These are phyloP conservation scores for Etheostoma spectabile DNA, from an alignment of 2,113 vertebrate genomes.

Conservation along the genomic window DNA sequence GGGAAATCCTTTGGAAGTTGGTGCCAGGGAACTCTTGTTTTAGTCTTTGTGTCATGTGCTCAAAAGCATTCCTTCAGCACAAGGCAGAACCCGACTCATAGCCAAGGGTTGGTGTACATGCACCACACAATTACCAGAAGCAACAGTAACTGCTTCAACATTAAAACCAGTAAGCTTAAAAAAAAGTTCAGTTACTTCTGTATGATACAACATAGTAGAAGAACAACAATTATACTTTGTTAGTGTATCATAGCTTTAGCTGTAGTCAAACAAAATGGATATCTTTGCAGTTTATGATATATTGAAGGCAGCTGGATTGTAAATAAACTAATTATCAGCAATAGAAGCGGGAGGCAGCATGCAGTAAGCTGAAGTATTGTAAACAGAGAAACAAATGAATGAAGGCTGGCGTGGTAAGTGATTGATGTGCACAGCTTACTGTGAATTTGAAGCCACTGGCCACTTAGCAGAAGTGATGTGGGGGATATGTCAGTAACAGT, in stretches of 20 bases:
- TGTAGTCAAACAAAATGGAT: background rate
- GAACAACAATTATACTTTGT: too few species aligned
- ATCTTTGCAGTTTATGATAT: background rate
- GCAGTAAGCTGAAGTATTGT: background rate
- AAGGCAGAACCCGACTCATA: constrained; percentile 22
- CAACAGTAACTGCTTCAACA: constrained; percentile 23
- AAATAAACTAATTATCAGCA: background rate
- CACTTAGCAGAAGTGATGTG: background rate
- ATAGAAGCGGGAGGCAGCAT: background rate
- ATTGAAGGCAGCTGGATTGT: background rate
- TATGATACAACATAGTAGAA: too few species aligned
- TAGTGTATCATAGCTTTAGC: background rate
- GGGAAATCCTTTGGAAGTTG: constrained; percentile 11
- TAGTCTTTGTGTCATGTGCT: constrained; percentile 8
- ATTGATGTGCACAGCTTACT: background rate
- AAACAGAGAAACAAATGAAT: background rate
- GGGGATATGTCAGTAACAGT: background rate
- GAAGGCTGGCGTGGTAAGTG: background rate
- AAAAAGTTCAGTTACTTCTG: background rate
- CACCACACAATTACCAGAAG: constrained; percentile 35
- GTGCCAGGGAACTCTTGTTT: constrained; percentile 26
- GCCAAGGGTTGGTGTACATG: background rate
- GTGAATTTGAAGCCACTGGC: background rate
- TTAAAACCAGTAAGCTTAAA: background rate
- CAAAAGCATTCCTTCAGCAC: constrained; percentile 14